These are phyloP conservation scores for Phlogophora meticulosa DNA, from an alignment of 2,888 invertebrate genomes.

Conservation along the genomic window DNA sequence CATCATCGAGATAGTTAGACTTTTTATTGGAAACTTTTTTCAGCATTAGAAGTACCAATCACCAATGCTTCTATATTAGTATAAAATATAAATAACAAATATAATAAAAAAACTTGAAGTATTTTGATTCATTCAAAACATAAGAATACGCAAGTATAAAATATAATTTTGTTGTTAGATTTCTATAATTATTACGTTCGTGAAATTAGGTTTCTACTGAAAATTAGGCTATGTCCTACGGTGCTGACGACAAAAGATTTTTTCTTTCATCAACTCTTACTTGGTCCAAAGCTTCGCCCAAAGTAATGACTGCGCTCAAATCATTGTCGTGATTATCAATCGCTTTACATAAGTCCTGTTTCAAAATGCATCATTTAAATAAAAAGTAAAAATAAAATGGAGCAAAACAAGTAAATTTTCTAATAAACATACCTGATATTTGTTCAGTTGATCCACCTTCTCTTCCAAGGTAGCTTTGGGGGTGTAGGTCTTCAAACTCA, in stretches of 20 bases:
- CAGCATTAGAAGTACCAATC: conserved; percentile 73
- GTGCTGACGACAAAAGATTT: conserved; percentile 77
- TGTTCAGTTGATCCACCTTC: conserved; percentile 96
- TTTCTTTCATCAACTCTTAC: conserved; percentile 91
- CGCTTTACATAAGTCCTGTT: conserved; percentile 94
- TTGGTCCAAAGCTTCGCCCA: conserved; percentile 96
- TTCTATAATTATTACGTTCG: conserved; percentile 71
- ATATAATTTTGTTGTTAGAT: conserved; percentile 71
- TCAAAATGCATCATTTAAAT: conserved; percentile 79
- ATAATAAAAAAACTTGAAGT: conserved; percentile 58
- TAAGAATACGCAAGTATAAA: conserved; percentile 53
- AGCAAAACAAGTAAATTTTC: conserved; percentile 18
- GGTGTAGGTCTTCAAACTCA: conserved; percentile 95
- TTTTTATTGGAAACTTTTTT: conserved; percentile 49
- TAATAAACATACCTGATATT: conserved; percentile 94
- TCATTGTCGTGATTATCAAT: conserved; percentile 94
- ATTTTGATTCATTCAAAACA: conserved; percentile 51
- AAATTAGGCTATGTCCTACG: conserved; percentile 86
- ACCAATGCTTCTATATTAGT: conserved; percentile 75
- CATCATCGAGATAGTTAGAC: conserved; percentile 60
- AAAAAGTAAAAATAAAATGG: conserved; percentile 34
- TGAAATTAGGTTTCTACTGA: conserved; percentile 87
- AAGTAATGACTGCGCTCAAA: conserved; percentile 93
- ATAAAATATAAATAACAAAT: conserved; percentile 64
- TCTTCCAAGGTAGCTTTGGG: conserved; percentile 96